These are phyloP conservation scores for Paedocypris sp. DNA, from an alignment of 2,113 vertebrate species.

Conservation along the genomic window DNA sequence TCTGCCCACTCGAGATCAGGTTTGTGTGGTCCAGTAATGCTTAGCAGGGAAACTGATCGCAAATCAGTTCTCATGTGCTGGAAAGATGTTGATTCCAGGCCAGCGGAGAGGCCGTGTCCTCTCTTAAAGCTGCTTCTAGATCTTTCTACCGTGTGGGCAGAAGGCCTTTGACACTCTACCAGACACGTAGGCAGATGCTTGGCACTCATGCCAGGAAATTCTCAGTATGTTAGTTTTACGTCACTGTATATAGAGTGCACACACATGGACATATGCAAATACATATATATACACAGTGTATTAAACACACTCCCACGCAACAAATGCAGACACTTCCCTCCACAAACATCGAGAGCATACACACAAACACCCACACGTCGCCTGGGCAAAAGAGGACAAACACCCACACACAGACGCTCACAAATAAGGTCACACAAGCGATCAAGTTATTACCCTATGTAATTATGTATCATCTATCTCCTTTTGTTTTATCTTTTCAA, in stretches of 20 bases:
- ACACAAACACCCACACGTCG: neutral
- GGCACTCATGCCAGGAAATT: constrained; percentile 2
- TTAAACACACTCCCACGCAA: constrained; percentile 5
- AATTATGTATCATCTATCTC: neutral
- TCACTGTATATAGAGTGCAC: neutral
- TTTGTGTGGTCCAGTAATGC: neutral
- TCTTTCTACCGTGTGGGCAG: constrained; percentile 15
- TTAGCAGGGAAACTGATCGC: neutral
- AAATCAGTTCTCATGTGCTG: neutral
- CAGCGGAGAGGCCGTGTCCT: neutral
- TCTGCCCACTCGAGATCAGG: neutral
- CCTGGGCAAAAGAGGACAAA: neutral
- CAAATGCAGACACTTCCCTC: constrained; percentile 14
- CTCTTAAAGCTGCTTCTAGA: constrained; percentile 18
- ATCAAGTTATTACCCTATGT: neutral
- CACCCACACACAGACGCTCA: neutral
- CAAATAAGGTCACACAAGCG: neutral
- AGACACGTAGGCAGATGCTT: constrained; percentile 33
- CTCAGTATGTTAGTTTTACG: neutral
- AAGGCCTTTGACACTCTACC: constrained; percentile 12
- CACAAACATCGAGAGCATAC: constrained; percentile 3
- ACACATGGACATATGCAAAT: neutral
- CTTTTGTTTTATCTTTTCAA: neutral
- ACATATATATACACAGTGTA: neutral
- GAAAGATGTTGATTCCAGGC: neutral